These are phyloP conservation scores for Trogon melanurus DNA, from an alignment of 2,113 vertebrate species.

Conservation along the genomic window DNA sequence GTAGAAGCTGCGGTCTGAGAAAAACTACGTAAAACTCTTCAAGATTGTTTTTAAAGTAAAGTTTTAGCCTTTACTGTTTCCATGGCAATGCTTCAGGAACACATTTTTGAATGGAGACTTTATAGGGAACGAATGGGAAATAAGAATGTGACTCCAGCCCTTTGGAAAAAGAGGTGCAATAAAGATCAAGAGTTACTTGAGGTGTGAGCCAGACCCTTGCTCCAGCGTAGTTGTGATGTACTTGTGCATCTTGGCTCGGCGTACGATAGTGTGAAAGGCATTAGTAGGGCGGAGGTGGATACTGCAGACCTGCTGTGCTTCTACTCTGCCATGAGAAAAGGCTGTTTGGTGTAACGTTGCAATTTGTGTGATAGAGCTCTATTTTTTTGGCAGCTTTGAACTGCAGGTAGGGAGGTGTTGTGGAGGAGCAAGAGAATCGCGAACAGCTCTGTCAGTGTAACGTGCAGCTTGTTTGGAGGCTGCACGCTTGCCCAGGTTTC, in stretches of 20 bases:
- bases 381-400: not conserved
- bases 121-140: conserved; percentile 56
- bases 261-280: not conserved
- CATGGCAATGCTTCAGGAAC: conserved; percentile 35
- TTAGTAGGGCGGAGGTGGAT: not conserved
- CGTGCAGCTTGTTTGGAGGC: not conserved
- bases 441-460: fast-evolving
- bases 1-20: not conserved
- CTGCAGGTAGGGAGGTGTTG: not conserved
- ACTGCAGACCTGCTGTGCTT: not conserved
- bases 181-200: conserved; percentile 30
- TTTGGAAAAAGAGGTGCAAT: conserved; percentile 8
- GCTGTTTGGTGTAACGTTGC: not conserved
- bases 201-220: conserved; percentile 30
- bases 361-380: not conserved
- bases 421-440: not conserved
- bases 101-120: conserved; percentile 24
- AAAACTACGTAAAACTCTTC: not conserved
- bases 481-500: fast-evolving
- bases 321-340: not conserved
- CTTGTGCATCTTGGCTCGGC: conserved; percentile 6
- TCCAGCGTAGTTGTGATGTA: not conserved
- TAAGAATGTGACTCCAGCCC: conserved; percentile 34
- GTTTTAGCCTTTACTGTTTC: conserved; percentile 31
- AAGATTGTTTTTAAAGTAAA: conserved; percentile 22